Percentiles rank a stretch among this genome's conserved stretches.
phyloP scores from a whole-genome alignment of 92 coral and sea anemone genomes.

The Parazoanthus atlanticus region DNA sequence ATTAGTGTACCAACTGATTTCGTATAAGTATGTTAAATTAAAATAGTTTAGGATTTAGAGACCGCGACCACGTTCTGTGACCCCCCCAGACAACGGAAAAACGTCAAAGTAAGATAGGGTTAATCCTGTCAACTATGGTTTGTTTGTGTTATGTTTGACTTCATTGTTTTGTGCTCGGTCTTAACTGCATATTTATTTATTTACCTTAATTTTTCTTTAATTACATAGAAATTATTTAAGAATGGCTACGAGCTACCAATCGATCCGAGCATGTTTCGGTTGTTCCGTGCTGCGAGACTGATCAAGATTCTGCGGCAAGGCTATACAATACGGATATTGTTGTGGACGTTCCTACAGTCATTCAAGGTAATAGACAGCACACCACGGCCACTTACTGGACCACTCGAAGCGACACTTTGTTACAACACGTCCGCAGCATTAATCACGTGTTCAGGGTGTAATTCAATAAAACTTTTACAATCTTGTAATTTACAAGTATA shows the following conservation, averaged over 20 bases:
- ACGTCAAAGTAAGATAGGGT: no score
- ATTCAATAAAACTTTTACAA: no score
- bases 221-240: slow-evolving; percentile 8
- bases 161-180: neutral
- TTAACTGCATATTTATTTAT: neutral
- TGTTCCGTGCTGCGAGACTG: slow-evolving; percentile 97
- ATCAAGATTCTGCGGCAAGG: slow-evolving; percentile 96
- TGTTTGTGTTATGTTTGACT: neutral
- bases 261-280: slow-evolving; percentile 97
- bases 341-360: slow-evolving; percentile 98
- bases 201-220: neutral
- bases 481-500: no score
- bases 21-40: no score
- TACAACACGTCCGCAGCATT: no score
- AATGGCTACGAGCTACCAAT: slow-evolving; percentile 52
- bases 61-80: no score
- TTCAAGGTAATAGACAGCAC: slow-evolving; percentile 72
- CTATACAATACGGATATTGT: slow-evolving; percentile 84
- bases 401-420: no score
- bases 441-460: no score
- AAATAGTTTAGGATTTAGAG: no score
- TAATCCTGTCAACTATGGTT: neutral
- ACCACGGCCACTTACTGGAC: neutral
- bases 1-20: no score
- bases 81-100: no score